Base-by-base conservation (phyloP, 2,797 vertebrate species). In the Monodelphis domestica region DNA sequence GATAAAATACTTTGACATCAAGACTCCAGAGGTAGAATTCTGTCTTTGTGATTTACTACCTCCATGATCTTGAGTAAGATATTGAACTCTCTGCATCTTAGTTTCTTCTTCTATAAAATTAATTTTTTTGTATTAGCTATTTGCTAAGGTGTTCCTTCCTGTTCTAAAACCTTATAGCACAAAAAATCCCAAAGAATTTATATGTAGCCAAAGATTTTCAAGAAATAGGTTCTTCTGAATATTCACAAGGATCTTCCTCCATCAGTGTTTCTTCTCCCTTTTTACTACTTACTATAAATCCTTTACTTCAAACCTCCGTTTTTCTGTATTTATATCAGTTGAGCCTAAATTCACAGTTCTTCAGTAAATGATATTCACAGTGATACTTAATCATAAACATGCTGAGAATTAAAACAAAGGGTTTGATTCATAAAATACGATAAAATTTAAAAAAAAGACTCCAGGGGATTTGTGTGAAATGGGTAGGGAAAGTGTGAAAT, bases 351-450 rank as follows among this genome's bases (percentile, higher is more conserved):
- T 95, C 15, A 29, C 95, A 52, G 54, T 95, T 89, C 70, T 45
- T 84, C 90, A 96, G 89, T 7, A 96, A 95, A 15, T 28, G 26
- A 94, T 93, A 51, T 93, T 95, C 94, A 92, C 89, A 93, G 87
- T 4, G 0, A 78, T 91, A n/a, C 56, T 87, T 54, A 97, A 90
- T 96, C 96, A 89, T 26, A 96, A 94, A 97, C 84, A 95, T 38
- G 55, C 17, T 92, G 89, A 92, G 90, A 92, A 53, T 94, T 94
- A 96, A 95, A 96, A 94, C 50, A 96, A 95, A 97, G 95, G 11
- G 97, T 95, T 87, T 96, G 94, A 96, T 90, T 93, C 95, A 96
- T 21, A 95, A 54, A 56, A 95, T 70, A 28, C 15, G 91, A 88
- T 38, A 59, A 84, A 84, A 45, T 24, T 97, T 92, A 93, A 97